phyloP scores from a whole-genome alignment of 1,140 invertebrate species.

The Cataglyphis hispanica region DNA sequence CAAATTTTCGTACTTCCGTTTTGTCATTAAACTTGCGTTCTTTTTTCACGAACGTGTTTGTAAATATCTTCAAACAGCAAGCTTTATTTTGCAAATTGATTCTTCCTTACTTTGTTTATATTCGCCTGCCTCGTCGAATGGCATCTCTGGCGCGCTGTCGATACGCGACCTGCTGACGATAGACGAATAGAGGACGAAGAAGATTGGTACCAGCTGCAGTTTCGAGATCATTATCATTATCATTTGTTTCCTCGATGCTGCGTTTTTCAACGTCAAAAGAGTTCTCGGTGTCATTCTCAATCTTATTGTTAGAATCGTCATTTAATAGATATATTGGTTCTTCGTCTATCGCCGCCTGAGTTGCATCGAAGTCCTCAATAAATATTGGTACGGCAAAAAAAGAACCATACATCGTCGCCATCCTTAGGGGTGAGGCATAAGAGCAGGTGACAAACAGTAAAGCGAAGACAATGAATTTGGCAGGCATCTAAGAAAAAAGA shows the following conservation, averaged over 20 bases:
- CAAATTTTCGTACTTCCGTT: slow-evolving; percentile 25
- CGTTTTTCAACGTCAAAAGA: slow-evolving; percentile 66
- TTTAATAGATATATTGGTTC: slow-evolving; percentile 10
- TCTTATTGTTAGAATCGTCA: background rate
- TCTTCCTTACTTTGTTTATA: slow-evolving; percentile 53
- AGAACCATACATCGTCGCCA: background rate
- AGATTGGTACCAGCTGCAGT: slow-evolving; percentile 84
- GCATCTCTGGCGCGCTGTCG: slow-evolving; percentile 79
- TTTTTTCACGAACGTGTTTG: background rate
- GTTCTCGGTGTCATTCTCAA: background rate
- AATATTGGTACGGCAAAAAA: background rate
- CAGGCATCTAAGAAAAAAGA: slow-evolving; percentile 18
- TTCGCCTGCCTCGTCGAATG: slow-evolving; percentile 58
- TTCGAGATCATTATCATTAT: slow-evolving; percentile 77
- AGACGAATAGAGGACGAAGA: slow-evolving; percentile 84
- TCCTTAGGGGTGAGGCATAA: slow-evolving; percentile 40
- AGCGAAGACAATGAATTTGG: background rate
- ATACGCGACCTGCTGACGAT: slow-evolving; percentile 83
- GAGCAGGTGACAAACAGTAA: slow-evolving; percentile 27
- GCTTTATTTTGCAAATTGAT: background rate
- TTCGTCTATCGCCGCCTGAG: background rate
- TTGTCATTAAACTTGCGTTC: background rate
- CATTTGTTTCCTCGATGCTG: slow-evolving; percentile 51
- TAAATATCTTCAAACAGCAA: slow-evolving; percentile 5
- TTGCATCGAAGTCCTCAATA: background rate